A percentile compares a stretch with the other conserved stretches of the same genome.
Evolutionary conservation across 2,888 invertebrate genomes (phyloP).

Genomic region (Glaucopsyche alexis): DNA sequence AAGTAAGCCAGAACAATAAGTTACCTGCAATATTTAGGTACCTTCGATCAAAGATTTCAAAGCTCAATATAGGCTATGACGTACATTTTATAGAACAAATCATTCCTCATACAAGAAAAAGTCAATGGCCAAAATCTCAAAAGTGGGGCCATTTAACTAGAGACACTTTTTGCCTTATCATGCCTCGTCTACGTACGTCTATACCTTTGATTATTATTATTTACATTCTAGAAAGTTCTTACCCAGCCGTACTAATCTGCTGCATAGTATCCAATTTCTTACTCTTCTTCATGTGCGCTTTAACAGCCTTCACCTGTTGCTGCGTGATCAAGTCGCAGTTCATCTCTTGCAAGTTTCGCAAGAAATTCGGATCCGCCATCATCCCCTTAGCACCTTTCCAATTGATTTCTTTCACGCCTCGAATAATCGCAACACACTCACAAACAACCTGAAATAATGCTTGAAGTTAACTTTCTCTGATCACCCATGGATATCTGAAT

Average conservation of each 20-base stretch:
- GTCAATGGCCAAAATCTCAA: no score
- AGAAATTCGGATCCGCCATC: conserved; percentile 94
- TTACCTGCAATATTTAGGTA: no score
- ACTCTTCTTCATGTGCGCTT: conserved; percentile 85
- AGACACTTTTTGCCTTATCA: no score
- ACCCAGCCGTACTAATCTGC: conserved; percentile 90
- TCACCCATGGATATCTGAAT: no score
- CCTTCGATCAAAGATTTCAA: no score
- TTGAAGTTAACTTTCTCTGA: background rate
- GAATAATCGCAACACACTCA: conserved; percentile 93
- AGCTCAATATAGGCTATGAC: no score
- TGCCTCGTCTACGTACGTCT: no score
- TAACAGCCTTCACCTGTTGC: conserved; percentile 84
- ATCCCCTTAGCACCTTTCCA: conserved; percentile 96
- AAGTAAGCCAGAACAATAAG: no score
- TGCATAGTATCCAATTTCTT: conserved; percentile 91
- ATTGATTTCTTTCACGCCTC: conserved; percentile 89
- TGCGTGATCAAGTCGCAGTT: conserved; percentile 89
- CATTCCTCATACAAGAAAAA: no score
- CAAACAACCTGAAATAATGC: conserved; percentile 81
- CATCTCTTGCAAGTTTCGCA: conserved; percentile 90
- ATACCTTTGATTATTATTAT: no score
- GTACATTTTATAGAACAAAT: no score
- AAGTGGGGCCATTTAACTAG: no score
- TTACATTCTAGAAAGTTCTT: conserved; percentile 31